These are phyloP conservation scores for Mellilla xanthometata DNA, from an alignment of 2,888 invertebrate species.

Conservation along the genomic window DNA sequence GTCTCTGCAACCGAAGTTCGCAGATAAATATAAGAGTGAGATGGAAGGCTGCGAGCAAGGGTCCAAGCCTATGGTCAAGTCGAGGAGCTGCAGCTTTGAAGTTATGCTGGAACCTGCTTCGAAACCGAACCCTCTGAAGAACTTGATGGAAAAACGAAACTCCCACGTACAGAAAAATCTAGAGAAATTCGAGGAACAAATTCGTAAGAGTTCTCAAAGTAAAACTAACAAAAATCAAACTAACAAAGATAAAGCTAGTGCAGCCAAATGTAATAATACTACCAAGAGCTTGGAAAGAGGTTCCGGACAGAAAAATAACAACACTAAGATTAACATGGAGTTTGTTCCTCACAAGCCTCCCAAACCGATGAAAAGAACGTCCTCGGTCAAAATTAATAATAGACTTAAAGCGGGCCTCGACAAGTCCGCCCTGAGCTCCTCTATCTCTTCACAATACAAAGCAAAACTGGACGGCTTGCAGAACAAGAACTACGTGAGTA, in stretches of 20 bases:
- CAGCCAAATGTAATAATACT: constrained; percentile 64
- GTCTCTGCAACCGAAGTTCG: constrained; percentile 69
- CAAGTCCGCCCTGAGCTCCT: constrained; percentile 60
- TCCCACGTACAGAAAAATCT: constrained; percentile 82
- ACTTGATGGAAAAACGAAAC: constrained; percentile 71
- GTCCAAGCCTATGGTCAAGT: constrained; percentile 68
- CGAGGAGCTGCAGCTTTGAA: constrained; percentile 79
- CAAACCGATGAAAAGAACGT: constrained; percentile 86
- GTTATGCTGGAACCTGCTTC: constrained; percentile 77
- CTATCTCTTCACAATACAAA: constrained; percentile 77
- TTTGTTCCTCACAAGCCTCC: constrained; percentile 89
- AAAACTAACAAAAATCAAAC: constrained; percentile 67
- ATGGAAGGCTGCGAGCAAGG: constrained; percentile 68
- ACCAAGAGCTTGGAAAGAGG: constrained; percentile 77
- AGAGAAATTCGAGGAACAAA: constrained; percentile 84
- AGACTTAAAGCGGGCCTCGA: constrained; percentile 73
- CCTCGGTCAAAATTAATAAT: constrained; percentile 83
- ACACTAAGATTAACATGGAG: constrained; percentile 76
- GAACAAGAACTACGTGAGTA: constrained; percentile 66
- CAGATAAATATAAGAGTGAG: constrained; percentile 67
- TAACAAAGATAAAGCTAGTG: constrained; percentile 72
- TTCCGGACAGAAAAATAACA: constrained; percentile 68
- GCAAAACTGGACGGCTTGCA: constrained; percentile 77
- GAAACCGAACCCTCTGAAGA: constrained; percentile 72
- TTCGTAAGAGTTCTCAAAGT: constrained; percentile 63